phyloP scores from a whole-genome alignment of 2,888 invertebrate species.

The Lypha dubia region DNA sequence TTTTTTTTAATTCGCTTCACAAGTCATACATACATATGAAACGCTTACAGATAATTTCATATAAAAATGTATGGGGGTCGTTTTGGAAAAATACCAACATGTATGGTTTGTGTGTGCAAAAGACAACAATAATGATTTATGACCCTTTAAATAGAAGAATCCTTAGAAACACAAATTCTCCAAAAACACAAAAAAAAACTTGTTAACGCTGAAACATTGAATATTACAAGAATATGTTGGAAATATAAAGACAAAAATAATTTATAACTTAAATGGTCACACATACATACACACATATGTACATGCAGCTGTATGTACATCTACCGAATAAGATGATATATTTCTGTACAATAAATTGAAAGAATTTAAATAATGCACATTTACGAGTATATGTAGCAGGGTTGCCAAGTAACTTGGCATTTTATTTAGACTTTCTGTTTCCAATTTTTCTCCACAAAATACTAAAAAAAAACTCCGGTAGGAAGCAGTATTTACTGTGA shows the following conservation, averaged over 20 bases:
- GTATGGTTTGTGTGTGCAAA: slow-evolving; percentile 43
- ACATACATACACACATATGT: too few species aligned
- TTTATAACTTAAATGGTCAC: slow-evolving; percentile 51
- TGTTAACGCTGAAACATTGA: slow-evolving; percentile 39
- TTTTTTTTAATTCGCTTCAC: neutral
- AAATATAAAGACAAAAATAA: slow-evolving; percentile 40
- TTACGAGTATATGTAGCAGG: neutral
- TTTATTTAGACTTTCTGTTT: neutral
- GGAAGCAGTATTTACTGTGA: too few species aligned
- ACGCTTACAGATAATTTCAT: slow-evolving; percentile 23
- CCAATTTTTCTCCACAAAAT: neutral
- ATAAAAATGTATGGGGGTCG: slow-evolving; percentile 18
- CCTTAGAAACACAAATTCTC: slow-evolving; percentile 19
- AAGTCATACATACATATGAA: slow-evolving; percentile 4
- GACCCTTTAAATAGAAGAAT: slow-evolving; percentile 38
- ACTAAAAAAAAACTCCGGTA: neutral
- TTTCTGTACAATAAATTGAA: neutral
- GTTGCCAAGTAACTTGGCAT: neutral
- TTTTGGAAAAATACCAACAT: slow-evolving; percentile 17
- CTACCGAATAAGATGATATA: slow-evolving; percentile 33
- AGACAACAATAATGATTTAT: slow-evolving; percentile 74
- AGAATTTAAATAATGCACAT: slow-evolving; percentile 30
- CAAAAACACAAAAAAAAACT: too few species aligned
- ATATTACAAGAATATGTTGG: slow-evolving; percentile 31
- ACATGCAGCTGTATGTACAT: too few species aligned